Conservation (phyloP, 2,797 vertebrate genomes). For the Microctenopoma steveboyesi region DNA sequence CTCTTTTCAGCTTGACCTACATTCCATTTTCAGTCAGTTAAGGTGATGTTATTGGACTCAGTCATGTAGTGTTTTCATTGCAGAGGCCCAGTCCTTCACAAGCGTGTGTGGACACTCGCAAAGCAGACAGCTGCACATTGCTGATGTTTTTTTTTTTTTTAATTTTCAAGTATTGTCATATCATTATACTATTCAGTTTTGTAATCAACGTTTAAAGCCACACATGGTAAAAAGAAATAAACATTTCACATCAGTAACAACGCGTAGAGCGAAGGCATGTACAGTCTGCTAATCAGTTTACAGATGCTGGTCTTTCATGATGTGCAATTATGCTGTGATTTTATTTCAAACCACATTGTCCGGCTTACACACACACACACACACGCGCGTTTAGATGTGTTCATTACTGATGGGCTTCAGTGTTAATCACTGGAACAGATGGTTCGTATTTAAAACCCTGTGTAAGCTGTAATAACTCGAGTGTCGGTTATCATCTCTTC, state of each 20-base stretch:
- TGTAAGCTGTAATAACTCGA: slow-evolving; percentile 76
- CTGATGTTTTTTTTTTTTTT: no score
- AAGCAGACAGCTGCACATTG: no score
- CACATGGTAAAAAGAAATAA: neutral
- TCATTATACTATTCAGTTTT: no score
- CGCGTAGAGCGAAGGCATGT: neutral
- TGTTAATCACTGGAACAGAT: slow-evolving; percentile 79
- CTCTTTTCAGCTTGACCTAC: neutral
- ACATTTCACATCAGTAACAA: neutral
- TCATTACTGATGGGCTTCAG: slow-evolving; percentile 39
- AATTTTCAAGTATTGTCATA: no score
- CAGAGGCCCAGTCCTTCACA: neutral
- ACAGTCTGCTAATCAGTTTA: neutral
- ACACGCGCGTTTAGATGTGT: slow-evolving; percentile 40
- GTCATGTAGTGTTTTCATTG: neutral
- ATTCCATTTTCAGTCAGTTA: neutral
- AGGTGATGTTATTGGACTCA: neutral
- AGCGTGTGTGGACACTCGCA: no score
- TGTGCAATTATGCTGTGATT: neutral
- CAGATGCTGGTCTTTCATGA: neutral
- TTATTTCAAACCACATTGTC: neutral
- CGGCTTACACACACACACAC: neutral
- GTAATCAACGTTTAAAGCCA: no score
- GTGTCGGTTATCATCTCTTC: slow-evolving; percentile 65
- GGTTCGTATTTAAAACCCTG: slow-evolving; percentile 76